These are phyloP conservation scores for Hemicrepidius hirtus DNA, from an alignment of 2,888 invertebrate species.

Conservation along the genomic window DNA sequence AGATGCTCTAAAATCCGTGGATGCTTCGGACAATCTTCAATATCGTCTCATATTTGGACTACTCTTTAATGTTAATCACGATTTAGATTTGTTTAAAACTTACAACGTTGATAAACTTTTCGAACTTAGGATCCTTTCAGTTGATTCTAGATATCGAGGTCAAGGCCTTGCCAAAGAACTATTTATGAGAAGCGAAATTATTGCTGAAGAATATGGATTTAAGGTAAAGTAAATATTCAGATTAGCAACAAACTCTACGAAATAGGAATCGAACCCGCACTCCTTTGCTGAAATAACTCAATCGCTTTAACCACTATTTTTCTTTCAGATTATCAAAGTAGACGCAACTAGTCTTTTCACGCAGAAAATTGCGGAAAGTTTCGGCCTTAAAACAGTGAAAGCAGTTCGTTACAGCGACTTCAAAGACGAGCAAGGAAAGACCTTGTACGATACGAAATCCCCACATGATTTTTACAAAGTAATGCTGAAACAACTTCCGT, in stretches of 20 bases:
- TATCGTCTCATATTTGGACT: conserved; percentile 87
- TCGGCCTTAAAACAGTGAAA: conserved; percentile 79
- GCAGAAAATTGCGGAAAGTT: conserved; percentile 82
- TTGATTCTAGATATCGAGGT: conserved; percentile 82
- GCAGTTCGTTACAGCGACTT: conserved; percentile 83
- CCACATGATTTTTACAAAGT: conserved; percentile 80
- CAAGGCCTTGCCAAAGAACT: conserved; percentile 84
- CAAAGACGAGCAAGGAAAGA: conserved; percentile 76
- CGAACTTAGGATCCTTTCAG: conserved; percentile 88
- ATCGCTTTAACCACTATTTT: too few relatives aligned
- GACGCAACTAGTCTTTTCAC: conserved; percentile 89
- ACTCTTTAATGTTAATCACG: conserved; percentile 81
- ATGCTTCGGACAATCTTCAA: conserved; percentile 79
- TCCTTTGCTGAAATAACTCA: too few relatives aligned
- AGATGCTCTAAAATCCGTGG: conserved; percentile 80
- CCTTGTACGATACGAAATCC: conserved; percentile 77
- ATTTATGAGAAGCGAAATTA: conserved; percentile 79
- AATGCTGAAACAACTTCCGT: conserved; percentile 59
- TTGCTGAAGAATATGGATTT: conserved; percentile 80
- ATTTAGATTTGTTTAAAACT: conserved; percentile 80
- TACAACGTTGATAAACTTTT: conserved; percentile 83
- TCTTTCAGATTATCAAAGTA: conserved; percentile 82
- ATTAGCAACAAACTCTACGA: too few relatives aligned
- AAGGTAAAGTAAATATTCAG: conserved; percentile 75
- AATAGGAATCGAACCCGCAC: too few relatives aligned